Conservation (phyloP, 2,797 vertebrate species). For the Sorex maritimensis region DNA sequence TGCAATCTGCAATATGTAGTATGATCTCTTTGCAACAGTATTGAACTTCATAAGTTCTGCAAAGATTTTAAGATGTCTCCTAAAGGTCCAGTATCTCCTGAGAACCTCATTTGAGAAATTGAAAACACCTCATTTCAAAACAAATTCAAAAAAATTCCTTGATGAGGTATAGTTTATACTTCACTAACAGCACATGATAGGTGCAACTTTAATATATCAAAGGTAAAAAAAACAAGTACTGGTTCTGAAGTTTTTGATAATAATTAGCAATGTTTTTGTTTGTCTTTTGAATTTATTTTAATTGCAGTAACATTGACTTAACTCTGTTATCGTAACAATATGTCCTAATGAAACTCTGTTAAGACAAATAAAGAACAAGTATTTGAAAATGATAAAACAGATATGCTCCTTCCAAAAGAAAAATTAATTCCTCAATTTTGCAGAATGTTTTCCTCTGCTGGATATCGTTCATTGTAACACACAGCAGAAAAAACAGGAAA, state of each 20-base stretch:
- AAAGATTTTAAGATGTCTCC: not conserved
- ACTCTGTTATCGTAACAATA: not conserved
- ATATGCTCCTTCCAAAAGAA: not conserved
- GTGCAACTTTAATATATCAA: not conserved
- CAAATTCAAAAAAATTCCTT: slow-evolving; percentile 13
- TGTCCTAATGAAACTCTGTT: not conserved
- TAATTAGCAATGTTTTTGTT: too few relatives aligned
- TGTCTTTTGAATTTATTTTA: too few relatives aligned
- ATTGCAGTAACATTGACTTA: not conserved
- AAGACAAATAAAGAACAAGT: not conserved
- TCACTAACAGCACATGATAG: not conserved
- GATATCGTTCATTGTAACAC: not conserved
- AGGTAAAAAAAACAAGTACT: not conserved
- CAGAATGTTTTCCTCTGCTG: not conserved
- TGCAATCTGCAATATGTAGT: not conserved
- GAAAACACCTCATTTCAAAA: not conserved
- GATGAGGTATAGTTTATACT: slow-evolving; percentile 2
- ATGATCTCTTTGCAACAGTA: not conserved
- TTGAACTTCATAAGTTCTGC: not conserved
- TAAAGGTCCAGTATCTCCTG: not conserved
- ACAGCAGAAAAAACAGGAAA: not conserved
- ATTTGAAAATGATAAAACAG: not conserved
- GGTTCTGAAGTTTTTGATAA: not conserved
- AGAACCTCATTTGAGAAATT: not conserved
- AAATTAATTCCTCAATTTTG: not conserved